Evolutionary conservation across 2,113 vertebrate genomes (phyloP), one percentile per base, ranked within the genome.

Genomic region (Oplegnathus fasciatus): DNA sequence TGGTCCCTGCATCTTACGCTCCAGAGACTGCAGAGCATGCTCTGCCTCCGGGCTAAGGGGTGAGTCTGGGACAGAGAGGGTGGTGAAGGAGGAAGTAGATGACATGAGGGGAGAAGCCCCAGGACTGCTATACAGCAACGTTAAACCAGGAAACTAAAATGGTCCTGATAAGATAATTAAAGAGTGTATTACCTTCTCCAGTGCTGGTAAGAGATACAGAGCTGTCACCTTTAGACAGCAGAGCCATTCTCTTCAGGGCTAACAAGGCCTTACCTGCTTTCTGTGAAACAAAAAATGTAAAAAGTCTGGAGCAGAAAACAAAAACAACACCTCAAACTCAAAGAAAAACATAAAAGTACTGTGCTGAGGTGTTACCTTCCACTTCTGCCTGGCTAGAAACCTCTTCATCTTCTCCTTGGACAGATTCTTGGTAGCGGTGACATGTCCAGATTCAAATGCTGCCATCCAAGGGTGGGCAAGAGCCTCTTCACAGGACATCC

Each of bases 211-310:
- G 89, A 13, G 94, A 52, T 0, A 0, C 70, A 46, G 84, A 72
- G 64, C 66, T 86, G 1, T 97, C 96, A 0, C 8, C 24, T 82
- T 86, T 96, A 60, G 96, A 95, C 70, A 96, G 91, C 52, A 96
- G 62, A 52, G 96, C 92, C 95, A 98, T 93, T 84, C 97, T 96
- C 84, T 96, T 96, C 79, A 98, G 92, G 18, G 97, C 97, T 81
- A 96, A 90, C 85, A 98, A 86, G 58, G 97, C 97, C 88, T 97
- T 97, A 2, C 97, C 97, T 6, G 97, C 96, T 97, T 97, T 98
- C 97, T 98, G 44, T 58, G 80, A 18, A 28, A 48, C 48, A 60
- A 22, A 83, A 57, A 67, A 69, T 22, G 5, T 83, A 0, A 42
- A 5, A 14, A 0, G 2, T 70, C 18, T 24, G 22, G 1, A 40